phyloP scores from a whole-genome alignment of 2,888 invertebrate species.

The Erebia aethiops region DNA sequence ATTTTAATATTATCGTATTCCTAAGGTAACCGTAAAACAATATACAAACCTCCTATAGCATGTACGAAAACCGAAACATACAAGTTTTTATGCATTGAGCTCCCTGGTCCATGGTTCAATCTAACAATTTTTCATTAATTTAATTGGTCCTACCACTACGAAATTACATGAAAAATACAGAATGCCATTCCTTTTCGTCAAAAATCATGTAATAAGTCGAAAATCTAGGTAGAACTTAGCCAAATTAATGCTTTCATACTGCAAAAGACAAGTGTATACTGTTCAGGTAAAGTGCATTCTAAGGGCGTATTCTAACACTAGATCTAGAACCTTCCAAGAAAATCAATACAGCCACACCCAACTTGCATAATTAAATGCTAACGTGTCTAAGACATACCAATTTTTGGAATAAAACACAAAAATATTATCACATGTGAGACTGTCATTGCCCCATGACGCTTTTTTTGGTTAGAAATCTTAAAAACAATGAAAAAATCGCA shows the following conservation, averaged over 20 bases:
- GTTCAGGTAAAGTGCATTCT: slow-evolving; percentile 69
- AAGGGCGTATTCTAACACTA: slow-evolving; percentile 74
- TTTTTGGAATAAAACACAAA: slow-evolving; percentile 59
- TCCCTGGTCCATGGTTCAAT: not conserved
- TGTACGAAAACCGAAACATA: not conserved
- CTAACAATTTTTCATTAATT: not conserved
- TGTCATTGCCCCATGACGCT: slow-evolving; percentile 70
- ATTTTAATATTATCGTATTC: slow-evolving; percentile 54
- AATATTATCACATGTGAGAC: slow-evolving; percentile 73
- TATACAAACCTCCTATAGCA: not conserved
- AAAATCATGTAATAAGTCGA: not conserved
- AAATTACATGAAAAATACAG: not conserved
- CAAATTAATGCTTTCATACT: slow-evolving; percentile 50
- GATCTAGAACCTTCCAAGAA: slow-evolving; percentile 81
- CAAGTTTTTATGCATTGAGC: not conserved
- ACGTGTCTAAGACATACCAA: slow-evolving; percentile 46
- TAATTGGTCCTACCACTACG: not conserved
- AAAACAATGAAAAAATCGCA: slow-evolving; percentile 77
- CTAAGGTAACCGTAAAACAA: slow-evolving; percentile 28
- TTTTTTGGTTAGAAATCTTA: slow-evolving; percentile 80
- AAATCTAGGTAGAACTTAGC: not conserved
- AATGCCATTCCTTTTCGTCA: not conserved
- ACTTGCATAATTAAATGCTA: slow-evolving; percentile 76
- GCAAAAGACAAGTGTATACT: slow-evolving; percentile 62
- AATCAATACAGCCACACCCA: slow-evolving; percentile 84